Conservation (phyloP, 92 coral and sea anemone genomes). For the Nematostella vectensis region DNA sequence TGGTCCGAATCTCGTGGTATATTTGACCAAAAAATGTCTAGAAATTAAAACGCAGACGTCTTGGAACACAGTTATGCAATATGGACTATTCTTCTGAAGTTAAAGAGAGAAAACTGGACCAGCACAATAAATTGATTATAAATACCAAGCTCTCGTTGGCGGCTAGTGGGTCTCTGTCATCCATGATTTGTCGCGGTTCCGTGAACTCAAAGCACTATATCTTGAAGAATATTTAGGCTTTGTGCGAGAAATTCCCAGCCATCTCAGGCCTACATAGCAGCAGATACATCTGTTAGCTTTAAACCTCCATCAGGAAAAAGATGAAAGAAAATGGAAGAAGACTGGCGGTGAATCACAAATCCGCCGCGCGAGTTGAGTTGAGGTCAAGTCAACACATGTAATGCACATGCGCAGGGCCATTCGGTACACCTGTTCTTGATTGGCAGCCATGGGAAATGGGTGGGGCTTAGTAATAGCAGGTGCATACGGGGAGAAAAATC, state of each 20-base stretch:
- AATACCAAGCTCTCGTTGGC: constrained; percentile 86
- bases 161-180: constrained; percentile 81
- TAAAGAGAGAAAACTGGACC: no score
- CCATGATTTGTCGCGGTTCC: constrained; percentile 39
- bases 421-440: constrained; percentile 30
- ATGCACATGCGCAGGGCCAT: constrained; percentile 19
- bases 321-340: neutral
- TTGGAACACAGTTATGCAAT: no score
- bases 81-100: no score
- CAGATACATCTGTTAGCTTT: neutral
- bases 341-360: neutral
- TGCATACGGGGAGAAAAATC: neutral
- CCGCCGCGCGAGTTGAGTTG: neutral
- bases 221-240: neutral
- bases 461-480: constrained; percentile 14
- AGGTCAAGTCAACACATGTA: constrained; percentile 18
- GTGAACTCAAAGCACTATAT: neutral
- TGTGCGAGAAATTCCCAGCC: constrained; percentile 6
- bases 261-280: neutral
- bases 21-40: no score
- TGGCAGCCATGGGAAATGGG: constrained; percentile 12
- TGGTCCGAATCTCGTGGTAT: neutral
- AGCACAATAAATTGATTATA: constrained; percentile 7
- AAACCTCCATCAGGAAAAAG: neutral
- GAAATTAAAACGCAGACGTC: no score